Conservation (phyloP, 2,888 invertebrate genomes). For the Zaprionus lineosus region DNA sequence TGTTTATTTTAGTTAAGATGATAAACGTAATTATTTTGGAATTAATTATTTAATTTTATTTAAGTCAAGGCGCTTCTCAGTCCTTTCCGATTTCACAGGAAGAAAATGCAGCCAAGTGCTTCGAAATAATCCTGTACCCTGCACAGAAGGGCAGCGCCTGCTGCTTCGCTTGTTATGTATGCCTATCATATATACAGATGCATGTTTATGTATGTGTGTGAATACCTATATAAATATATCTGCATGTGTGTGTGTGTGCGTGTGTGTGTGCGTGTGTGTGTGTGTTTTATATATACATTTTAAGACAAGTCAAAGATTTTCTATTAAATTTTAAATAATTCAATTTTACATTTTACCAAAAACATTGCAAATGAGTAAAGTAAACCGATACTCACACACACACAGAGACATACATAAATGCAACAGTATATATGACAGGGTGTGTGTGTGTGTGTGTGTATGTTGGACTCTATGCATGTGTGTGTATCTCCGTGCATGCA, state of each 20-base stretch:
- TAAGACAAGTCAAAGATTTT: constrained; percentile 72
- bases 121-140: too few relatives aligned
- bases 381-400: constrained; percentile 51
- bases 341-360: constrained; percentile 77
- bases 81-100: too few relatives aligned
- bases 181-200: too few relatives aligned
- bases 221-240: constrained; percentile 5
- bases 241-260: constrained; percentile 4
- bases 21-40: too few relatives aligned
- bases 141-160: too few relatives aligned
- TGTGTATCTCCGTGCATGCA: constrained; percentile 23
- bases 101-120: too few relatives aligned
- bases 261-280: constrained; percentile 4
- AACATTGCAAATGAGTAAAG: constrained; percentile 75
- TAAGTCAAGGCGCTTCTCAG: too few relatives aligned
- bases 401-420: constrained; percentile 19
- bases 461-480: constrained; percentile 20
- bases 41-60: too few relatives aligned
- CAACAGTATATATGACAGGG: constrained; percentile 28
- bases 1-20: too few relatives aligned
- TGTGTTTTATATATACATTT: constrained; percentile 37
- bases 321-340: constrained; percentile 78
- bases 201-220: constrained; percentile 19
- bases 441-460: neutral
- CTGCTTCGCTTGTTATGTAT: too few relatives aligned